Evolutionary conservation across 2,888 invertebrate species (phyloP), one percentile per base, ranked within the genome.

Genomic region (Microplitis deprimator): DNA sequence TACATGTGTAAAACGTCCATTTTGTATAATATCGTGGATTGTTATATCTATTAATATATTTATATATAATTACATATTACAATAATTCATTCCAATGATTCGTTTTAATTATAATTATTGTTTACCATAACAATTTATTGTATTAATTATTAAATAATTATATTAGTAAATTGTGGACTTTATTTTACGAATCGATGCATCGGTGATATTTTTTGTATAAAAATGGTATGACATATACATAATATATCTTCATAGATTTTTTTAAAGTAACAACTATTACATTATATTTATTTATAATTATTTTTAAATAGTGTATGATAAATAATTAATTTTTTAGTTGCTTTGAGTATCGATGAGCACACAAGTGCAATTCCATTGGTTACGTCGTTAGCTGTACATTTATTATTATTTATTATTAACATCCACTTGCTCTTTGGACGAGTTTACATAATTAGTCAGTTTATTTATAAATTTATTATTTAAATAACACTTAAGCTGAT

Each of bases 1-100:
- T 50, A 50, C 50, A 50, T 50, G 81, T 81, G 81, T 81, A 81
- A 81, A 81, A 82, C 81, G 78, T 81, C 75, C 78, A 80, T 79
- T 76, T 70, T 78, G 74, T 76, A 76, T 74, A 41, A 73, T 68
- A 41, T 16, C 73, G 70, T 75, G 65, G 61, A 75, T n/a, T 17
- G 78, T 78, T 20, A 74, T 76, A 61, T 7, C 68, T 78, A 78
- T 69, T 41, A 39, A 16, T 69, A 20, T 65, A 68, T 17, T 40
- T 16, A 68, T 68, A 39, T 41, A 40, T 68, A 3, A 41, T 41
- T 40, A 68, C 17, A 17, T 40, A 10, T 17, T 20, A 16, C 16
- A 40, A 41, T 68, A 17, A 17, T 17, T 16, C 40, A 10, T 17
- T 50, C 13, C 59, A 8, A 16, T 50, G 10, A 70, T 70, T 39